Evolutionary conservation across 2,797 vertebrate species (phyloP), one percentile per base, ranked within the genome.

Genomic region (Holocentrus rufus): DNA sequence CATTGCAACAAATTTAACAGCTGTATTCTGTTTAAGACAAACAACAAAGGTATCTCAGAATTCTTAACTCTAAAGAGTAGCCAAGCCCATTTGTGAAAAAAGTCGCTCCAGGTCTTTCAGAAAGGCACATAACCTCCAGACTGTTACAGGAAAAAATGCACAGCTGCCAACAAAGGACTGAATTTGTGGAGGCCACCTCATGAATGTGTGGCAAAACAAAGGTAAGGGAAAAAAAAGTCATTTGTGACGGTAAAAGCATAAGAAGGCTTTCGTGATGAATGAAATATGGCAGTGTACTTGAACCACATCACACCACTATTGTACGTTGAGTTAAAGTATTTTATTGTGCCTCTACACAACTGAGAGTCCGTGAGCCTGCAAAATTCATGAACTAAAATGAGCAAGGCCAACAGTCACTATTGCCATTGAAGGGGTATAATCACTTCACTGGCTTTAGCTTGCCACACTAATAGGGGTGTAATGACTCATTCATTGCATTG

Each of bases 1-100:
- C 63, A 36, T 61, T 20, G 60, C 49, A 81, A 65, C 54, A 79
- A 81, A 85, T 85, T 25, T 27, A 81, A 54, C 56, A 69, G 55
- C 66, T 55, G 14, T 55, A 7, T 30, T 76, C 23, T 52, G 46
- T 75, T 42, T 27, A 39, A 42, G 58, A 72, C 11, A 34, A 59
- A 68, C 58, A 62, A 73, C 23, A 52, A 44, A 54, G 17, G 22
- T 60, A 20, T 18, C 20, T 31, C 5, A n/a, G 66, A 67, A 20
- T 67, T 36, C 46, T 27, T 27, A 27, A 27, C 25, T 27, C 2
- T 27, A 27, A 42, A 14, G 27, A 65, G 74, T 25, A 56, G 27
- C 9, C 31, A 7, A 70, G 18, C 49, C 49, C 61, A 20, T 69
- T 58, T 31, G 60, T 52, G 47, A 74, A 15, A 27, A 25, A 18